Base-by-base conservation (phyloP, 2,113 vertebrate species). In the Accipiter virgatus region DNA sequence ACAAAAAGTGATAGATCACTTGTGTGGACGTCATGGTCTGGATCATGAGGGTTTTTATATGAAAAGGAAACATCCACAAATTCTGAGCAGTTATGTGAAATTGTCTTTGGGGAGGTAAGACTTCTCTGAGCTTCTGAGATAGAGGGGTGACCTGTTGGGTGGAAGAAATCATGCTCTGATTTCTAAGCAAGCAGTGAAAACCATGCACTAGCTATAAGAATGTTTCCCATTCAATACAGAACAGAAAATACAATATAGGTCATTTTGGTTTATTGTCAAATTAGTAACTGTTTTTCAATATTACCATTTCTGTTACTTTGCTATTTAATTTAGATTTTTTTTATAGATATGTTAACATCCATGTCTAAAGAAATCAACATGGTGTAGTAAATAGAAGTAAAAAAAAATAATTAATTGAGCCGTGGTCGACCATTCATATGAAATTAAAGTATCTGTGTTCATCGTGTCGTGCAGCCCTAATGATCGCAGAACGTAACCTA, bases 121-220 rank as follows among this genome's bases (percentile, higher is more conserved):
- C 25, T 81, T 48, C 42, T 74, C 27, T 23, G 27, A 86, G 27
- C 38, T 82, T 81, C 67, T 68, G 58, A 83, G 53, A 21, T 13
- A 25, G 26, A 66, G 12, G 16, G 5, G n/a, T 67, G 53, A 58
- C 4, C 50, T 74, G 48, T 2, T 53, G 32, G 25, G 45, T 70
- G 27, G 55, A 58, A 78, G n/a, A 63, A 47, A 71, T 71, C 32
- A 16, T 34, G 27, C 34, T 81, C 29, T 16, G 16, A 34, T 80
- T 86, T 62, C 42, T 79, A 81, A 70, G 62, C 42, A 71, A 91
- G 55, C 65, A 74, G 50, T 55, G 56, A 70, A 94, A 77, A 62
- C 2, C 2, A 42, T 9, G 20, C 18, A 72, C 13, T 20, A 63
- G 59, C 9, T 27, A 16, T 31, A 89, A 59, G 67, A 84, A 86